These are phyloP conservation scores for Orchestia grillus DNA, from an alignment of 1,140 invertebrate genomes.

Conservation along the genomic window DNA sequence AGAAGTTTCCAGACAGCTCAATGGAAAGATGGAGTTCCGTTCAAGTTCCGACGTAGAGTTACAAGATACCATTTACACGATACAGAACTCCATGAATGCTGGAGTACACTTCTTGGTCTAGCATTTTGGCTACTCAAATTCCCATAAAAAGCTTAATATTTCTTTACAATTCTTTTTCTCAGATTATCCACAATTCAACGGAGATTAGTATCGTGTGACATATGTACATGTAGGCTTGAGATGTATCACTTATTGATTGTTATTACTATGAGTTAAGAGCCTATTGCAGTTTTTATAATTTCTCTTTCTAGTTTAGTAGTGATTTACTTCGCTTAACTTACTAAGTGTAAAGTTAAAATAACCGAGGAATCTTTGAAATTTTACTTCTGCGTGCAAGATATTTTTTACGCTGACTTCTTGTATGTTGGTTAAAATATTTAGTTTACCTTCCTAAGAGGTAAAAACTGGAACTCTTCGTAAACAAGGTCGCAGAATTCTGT, in stretches of 20 bases:
- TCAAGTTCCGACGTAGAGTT: not conserved
- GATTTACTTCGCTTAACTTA: too few relatives aligned
- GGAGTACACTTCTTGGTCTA: not conserved
- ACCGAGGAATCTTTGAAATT: too few relatives aligned
- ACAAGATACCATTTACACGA: not conserved
- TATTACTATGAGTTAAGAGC: not conserved
- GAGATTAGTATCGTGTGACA: not conserved
- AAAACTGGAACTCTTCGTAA: not conserved
- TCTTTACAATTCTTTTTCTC: not conserved
- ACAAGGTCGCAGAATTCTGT: not conserved
- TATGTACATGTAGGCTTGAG: too few relatives aligned
- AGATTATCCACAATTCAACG: not conserved
- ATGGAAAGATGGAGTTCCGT: not conserved
- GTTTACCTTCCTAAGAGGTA: too few relatives aligned
- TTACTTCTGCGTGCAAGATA: too few relatives aligned
- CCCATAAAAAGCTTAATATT: not conserved
- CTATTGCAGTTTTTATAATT: not conserved
- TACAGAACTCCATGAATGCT: not conserved
- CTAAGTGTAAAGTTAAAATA: too few relatives aligned
- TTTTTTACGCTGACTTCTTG: too few relatives aligned
- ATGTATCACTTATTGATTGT: not conserved
- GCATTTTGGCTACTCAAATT: not conserved
- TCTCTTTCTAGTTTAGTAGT: too few relatives aligned
- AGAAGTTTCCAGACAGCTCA: not conserved
- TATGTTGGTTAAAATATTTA: too few relatives aligned